Conservation (phyloP, 2,888 invertebrate species). For the Lathronympha strigana region DNA sequence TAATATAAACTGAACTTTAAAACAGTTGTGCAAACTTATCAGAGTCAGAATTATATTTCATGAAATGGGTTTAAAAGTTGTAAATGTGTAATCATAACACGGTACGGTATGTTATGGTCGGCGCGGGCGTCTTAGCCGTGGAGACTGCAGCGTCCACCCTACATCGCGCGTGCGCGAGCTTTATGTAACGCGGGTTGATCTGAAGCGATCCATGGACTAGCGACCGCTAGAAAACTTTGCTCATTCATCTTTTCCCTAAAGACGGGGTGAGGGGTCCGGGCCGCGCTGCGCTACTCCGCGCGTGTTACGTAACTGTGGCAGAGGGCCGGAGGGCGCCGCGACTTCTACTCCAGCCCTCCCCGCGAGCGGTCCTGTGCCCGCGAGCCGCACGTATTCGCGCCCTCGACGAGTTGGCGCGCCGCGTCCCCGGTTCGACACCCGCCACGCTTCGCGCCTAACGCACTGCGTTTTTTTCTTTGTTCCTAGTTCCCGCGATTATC, state of each 20-base stretch:
- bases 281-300: conserved; percentile 70
- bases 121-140: conserved; percentile 53
- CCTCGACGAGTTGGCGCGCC: conserved; percentile 44
- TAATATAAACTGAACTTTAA: no score
- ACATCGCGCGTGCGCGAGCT: conserved; percentile 67
- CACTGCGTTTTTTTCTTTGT: conserved; percentile 48
- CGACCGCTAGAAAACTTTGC: conserved; percentile 80
- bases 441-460: conserved; percentile 38
- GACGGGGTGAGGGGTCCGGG: conserved; percentile 71
- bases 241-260: conserved; percentile 83
- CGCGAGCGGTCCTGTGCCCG: conserved; percentile 59
- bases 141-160: conserved; percentile 46
- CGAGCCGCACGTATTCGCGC: conserved; percentile 46
- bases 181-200: conserved; percentile 74
- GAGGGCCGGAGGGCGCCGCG: conserved; percentile 60
- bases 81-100: neutral
- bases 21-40: no score
- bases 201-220: conserved; percentile 74
- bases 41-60: no score
- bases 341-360: conserved; percentile 65
- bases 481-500: conserved; percentile 49
- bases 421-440: conserved; percentile 44
- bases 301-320: conserved; percentile 70
- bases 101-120: conserved; percentile 40
- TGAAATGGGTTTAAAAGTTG: neutral